Evolutionary conservation across 2,888 invertebrate genomes (phyloP), one percentile per base, ranked within the genome.

Genomic region (Rhamphomyia laevipes): DNA sequence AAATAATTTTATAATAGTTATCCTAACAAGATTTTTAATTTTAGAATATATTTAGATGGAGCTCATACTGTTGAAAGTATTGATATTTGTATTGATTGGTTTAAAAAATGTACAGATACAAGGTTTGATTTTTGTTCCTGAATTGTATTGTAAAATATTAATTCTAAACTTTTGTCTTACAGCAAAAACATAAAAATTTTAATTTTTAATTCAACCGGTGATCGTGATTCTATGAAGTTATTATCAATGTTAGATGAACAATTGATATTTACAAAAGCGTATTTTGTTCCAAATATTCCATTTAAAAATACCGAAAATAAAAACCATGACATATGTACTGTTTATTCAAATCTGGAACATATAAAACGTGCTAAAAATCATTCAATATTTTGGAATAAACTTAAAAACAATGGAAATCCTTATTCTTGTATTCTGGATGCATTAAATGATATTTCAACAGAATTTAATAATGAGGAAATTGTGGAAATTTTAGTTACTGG

Each of bases 11-110:
- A 6, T 27, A 27, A 7, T 4, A 27, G 4, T 27, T 7, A 9
- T 27, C 9, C 7, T 7, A 27, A 27, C 7, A 27, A 27, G 4
- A 27, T 27, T 27, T 27, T 27, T 2, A 31, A 30, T 46, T 49
- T 55, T 67, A 84, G 73, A 58, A 82, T 85, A 61, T 84, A 78
- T 60, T 68, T 99, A 33, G 99, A 99, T 68, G 97, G 97, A 0
- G 99, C 99, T 1, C 97, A 97, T 64, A 97, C 96, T 0, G 66
- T 77, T 4, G 91, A 93, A 63, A 96, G 95, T 59, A 81, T 95
- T 61, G 71, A 78, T 56, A 80, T 86, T 41, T 94, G 94, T 64
- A 73, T 76, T 0, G 71, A 80, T 10, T 96, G 95, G 96, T 96
- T 86, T 61, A 60, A 62, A 15, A 70, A 76, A 47, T 70, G 67